phyloP scores from a whole-genome alignment of 2,113 vertebrate species.

The Boulengeromyrus knoepffleri region DNA sequence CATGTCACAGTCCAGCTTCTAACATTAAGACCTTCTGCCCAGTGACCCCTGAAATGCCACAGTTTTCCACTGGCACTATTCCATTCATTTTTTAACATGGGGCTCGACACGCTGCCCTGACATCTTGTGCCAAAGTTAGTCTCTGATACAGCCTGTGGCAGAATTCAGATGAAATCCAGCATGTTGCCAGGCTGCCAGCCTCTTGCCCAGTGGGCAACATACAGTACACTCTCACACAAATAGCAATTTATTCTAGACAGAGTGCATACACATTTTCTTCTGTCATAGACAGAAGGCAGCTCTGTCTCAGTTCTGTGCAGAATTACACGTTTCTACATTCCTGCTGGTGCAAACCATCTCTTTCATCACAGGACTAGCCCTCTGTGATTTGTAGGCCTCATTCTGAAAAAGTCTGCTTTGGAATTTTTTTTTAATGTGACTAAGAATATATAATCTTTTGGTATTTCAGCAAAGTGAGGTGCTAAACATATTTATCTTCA shows the following conservation, averaged over 20 bases:
- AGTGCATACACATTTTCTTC: not conserved
- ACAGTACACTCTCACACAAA: not conserved
- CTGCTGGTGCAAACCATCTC: not conserved
- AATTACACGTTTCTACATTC: not conserved
- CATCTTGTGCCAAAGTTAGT: not conserved
- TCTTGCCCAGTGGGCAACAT: not conserved
- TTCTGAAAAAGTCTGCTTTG: not conserved
- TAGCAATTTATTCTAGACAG: not conserved
- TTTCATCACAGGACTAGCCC: not conserved
- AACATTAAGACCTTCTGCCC: not conserved
- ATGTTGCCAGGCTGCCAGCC: not conserved
- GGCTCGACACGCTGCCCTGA: not conserved
- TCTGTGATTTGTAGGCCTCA: not conserved
- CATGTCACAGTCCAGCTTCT: not conserved
- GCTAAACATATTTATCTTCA: not conserved
- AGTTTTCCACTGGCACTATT: not conserved
- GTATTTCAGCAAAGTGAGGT: not conserved
- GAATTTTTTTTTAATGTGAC: not conserved
- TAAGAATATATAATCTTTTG: not conserved
- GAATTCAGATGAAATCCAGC: not conserved
- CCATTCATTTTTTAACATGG: not conserved
- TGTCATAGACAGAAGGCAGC: not conserved
- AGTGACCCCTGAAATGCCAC: slow-evolving; percentile 3
- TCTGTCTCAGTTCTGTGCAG: not conserved
- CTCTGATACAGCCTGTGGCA: not conserved